Base-by-base conservation (phyloP, 2,888 invertebrate species). In the Synanthedon vespiformis region DNA sequence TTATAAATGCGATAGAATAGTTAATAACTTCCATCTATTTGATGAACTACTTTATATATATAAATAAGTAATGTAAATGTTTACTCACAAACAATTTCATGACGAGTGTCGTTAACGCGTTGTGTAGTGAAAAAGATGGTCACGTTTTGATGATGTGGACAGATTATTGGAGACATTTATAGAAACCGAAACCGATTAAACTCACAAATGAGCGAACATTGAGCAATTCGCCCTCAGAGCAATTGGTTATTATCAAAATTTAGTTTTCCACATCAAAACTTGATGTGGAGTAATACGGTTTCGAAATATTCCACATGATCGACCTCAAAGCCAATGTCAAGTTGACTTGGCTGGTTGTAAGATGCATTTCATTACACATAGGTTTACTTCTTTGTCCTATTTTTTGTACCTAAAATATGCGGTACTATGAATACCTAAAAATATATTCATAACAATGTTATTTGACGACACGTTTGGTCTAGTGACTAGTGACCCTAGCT, bases 41-140 rank as follows among this genome's bases (percentile, higher is more conserved):
- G 2, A 8, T 34, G 8, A 10, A 34, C 34, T 22, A 22, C 22
- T 22, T 22, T 22, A 22, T 1, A 22, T 1, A 0, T 22, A 22
- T 22, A 22, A 5, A 22, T 22, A 5, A 4, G 5, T 22, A 34
- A 6, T 34, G 10, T 34, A 10, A 57, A 60, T 48, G 51, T 40
- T 13, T 40, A 55, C 54, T 59, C 53, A 59, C 59, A 52, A 57
- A 58, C 12, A 54, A 52, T 56, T 56, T 59, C 59, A 59, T 59
- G 40, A 52, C 53, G 53, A 34, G 34, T 14, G 44, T n/a, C 12
- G 48, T 16, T 48, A 18, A 48, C 5, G 22, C 14, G 44, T 16
- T 18, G 16, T 10, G 16, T 10, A 10, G 8, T 16, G 11, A 18
- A 10, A 22, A 10, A 8, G 48, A 48, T 11, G 48, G 18, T 40